A percentile compares a stretch with the other conserved stretches of the same genome.
Evolutionary conservation across 2,113 vertebrate genomes (phyloP).

Genomic region (Crypturellus undulatus): DNA sequence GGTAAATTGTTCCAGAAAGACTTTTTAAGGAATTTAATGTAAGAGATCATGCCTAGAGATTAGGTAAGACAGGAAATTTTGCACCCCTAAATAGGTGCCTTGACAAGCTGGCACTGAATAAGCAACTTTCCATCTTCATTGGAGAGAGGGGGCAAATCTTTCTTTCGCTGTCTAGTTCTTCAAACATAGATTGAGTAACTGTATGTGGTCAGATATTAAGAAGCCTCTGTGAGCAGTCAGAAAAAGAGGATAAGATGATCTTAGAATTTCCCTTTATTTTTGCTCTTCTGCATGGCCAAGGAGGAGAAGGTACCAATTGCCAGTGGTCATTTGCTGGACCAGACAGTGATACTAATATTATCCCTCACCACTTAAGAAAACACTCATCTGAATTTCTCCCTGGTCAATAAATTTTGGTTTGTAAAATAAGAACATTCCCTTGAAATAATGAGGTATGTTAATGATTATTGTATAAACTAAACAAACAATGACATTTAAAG

Average conservation of each 20-base stretch:
- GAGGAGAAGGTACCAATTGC: background rate
- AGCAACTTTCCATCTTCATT: background rate
- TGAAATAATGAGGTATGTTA: background rate
- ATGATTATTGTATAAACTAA: background rate
- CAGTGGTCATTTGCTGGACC: background rate
- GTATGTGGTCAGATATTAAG: background rate
- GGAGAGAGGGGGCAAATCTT: background rate
- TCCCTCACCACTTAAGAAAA: background rate
- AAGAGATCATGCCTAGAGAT: background rate
- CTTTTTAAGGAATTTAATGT: background rate
- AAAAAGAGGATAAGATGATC: background rate
- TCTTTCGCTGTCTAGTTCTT: background rate
- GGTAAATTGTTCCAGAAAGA: background rate
- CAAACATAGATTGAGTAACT: background rate
- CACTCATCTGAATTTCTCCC: background rate
- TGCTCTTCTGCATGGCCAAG: background rate
- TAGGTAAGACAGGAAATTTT: background rate
- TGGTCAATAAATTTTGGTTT: background rate
- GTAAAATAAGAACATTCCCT: background rate
- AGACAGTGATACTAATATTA: background rate
- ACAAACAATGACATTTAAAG: background rate
- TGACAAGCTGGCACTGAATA: background rate
- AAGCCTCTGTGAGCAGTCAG: background rate
- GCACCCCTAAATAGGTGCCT: background rate
- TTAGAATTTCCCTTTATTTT: background rate